phyloP scores from a whole-genome alignment of 1,140 invertebrate genomes.

The Muscidifurax raptorellus region DNA sequence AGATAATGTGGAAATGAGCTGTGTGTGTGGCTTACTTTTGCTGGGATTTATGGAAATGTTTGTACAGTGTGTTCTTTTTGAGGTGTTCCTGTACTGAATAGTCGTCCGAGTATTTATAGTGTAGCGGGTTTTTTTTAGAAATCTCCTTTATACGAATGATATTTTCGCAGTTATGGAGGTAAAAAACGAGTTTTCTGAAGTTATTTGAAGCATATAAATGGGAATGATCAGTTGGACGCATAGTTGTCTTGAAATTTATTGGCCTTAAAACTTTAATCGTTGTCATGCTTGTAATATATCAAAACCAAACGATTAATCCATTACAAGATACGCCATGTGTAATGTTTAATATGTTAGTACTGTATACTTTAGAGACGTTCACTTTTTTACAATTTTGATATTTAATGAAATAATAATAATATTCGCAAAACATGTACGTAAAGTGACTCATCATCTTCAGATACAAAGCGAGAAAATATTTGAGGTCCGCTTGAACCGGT shows the following conservation, averaged over 20 bases:
- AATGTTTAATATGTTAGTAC: not conserved
- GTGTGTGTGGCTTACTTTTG: slow-evolving; percentile 8
- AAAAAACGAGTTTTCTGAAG: not conserved
- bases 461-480: not conserved
- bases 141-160: not conserved
- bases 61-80: not conserved
- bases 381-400: not conserved
- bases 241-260: not conserved
- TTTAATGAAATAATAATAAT: not conserved
- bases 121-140: too few relatives aligned
- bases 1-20: not conserved
- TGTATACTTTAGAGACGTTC: not conserved
- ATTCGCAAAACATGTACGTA: too few relatives aligned
- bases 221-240: not conserved
- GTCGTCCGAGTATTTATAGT: not conserved
- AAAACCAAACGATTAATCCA: not conserved
- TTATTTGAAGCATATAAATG: not conserved
- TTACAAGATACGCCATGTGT: not conserved
- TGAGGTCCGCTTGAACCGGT: not conserved
- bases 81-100: not conserved
- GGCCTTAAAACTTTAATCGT: not conserved
- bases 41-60: slow-evolving; percentile 13
- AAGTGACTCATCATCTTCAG: not conserved
- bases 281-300: not conserved
- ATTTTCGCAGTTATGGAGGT: not conserved